These are phyloP conservation scores for Elaphurus davidianus DNA, from an alignment of 2,113 vertebrate genomes.

Conservation along the genomic window DNA sequence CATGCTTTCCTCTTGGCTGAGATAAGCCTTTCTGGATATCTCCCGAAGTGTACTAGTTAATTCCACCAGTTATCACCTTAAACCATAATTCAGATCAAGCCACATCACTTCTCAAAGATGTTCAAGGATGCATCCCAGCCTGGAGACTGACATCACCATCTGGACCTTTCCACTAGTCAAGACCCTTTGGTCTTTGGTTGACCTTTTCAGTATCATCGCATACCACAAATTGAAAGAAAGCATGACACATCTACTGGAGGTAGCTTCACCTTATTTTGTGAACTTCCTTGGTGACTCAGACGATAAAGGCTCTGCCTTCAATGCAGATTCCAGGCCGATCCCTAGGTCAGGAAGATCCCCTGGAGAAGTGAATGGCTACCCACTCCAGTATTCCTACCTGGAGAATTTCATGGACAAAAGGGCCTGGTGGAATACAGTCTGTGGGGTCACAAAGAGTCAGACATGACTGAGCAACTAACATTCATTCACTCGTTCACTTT, in stretches of 20 bases:
- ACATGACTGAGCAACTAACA: neutral
- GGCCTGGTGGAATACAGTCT: neutral
- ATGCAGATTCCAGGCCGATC: neutral
- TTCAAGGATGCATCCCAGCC: rapidly evolving
- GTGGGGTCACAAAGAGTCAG: neutral
- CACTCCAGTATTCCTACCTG: neutral
- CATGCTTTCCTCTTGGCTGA: neutral
- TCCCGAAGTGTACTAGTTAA: neutral
- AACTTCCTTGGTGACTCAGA: neutral
- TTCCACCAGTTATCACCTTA: neutral
- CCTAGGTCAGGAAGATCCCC: neutral
- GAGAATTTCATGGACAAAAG: neutral
- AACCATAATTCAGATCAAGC: neutral
- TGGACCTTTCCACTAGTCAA: rapidly evolving
- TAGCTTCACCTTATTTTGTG: neutral
- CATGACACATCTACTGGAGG: rapidly evolving
- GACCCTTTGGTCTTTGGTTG: rapidly evolving
- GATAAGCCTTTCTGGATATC: neutral
- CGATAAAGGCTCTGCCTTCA: neutral
- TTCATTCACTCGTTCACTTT: neutral
- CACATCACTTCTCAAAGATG: rapidly evolving
- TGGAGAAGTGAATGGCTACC: neutral
- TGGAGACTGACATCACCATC: rapidly evolving
- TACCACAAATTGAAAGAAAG: too few relatives aligned
- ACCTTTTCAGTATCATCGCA: neutral